phyloP scores from a whole-genome alignment of 2,113 vertebrate genomes.

The Tachysurus fulvidraco region DNA sequence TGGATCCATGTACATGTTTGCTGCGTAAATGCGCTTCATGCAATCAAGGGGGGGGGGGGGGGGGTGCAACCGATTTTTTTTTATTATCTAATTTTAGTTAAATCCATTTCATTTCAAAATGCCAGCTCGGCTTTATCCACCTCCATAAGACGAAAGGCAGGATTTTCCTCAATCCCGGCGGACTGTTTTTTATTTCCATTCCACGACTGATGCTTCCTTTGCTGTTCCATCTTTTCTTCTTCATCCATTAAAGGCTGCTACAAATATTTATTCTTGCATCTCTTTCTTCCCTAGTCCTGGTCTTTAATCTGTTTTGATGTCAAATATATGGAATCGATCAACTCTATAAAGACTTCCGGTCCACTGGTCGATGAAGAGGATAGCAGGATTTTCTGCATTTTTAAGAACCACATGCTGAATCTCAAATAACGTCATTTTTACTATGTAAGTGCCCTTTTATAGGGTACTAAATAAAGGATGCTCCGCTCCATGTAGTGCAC shows the following conservation, averaged over 20 bases:
- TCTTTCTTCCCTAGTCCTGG: neutral
- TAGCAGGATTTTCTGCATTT: neutral
- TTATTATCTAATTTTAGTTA: neutral
- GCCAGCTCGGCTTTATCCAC: neutral
- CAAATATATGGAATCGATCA: neutral
- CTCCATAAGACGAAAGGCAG: neutral
- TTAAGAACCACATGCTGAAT: neutral
- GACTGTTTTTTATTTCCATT: neutral
- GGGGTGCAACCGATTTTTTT: neutral
- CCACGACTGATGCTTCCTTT: neutral
- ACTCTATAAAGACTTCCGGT: conserved; percentile 9
- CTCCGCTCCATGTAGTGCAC: neutral
- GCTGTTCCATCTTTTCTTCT: neutral
- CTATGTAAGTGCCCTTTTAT: neutral
- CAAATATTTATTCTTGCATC: neutral
- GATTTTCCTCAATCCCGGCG: neutral
- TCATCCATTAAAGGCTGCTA: neutral
- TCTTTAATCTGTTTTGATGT: no score
- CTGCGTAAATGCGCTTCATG: conserved; percentile 1
- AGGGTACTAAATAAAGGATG: neutral
- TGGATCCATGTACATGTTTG: neutral
- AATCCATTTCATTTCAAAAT: neutral
- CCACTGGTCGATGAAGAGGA: neutral
- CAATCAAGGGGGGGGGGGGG: neutral
- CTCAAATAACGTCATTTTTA: neutral